These are phyloP conservation scores for Pimephales promelas DNA, from an alignment of 2,113 vertebrate species.

Conservation along the genomic window DNA sequence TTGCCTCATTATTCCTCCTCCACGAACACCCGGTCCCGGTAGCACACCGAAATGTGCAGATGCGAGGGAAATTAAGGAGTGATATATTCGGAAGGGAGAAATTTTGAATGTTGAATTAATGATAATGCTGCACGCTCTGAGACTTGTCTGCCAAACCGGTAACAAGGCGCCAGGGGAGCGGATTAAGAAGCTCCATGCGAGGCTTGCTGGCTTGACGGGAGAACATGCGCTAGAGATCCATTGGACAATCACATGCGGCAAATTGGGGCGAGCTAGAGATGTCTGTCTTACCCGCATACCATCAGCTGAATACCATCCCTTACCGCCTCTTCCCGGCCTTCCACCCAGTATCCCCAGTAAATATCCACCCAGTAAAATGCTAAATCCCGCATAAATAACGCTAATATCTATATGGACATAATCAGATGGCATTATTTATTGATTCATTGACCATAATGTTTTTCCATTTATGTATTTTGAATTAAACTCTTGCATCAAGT, in stretches of 20 bases:
- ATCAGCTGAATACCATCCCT: slow-evolving; percentile 43
- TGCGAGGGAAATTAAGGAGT: slow-evolving; percentile 86
- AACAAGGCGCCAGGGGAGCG: slow-evolving; percentile 97
- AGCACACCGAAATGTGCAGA: slow-evolving; percentile 78
- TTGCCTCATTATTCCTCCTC: slow-evolving; percentile 80
- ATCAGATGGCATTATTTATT: slow-evolving; percentile 11
- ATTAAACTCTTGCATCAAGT: neutral
- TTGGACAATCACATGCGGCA: slow-evolving; percentile 77
- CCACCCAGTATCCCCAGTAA: no score
- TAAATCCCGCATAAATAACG: neutral
- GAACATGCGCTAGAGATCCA: slow-evolving; percentile 61
- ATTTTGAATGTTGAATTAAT: slow-evolving; percentile 91
- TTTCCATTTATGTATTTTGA: slow-evolving; percentile 16
- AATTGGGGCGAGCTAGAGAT: slow-evolving; percentile 72
- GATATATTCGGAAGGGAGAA: slow-evolving; percentile 84
- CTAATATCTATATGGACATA: slow-evolving; percentile 6
- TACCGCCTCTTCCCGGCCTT: slow-evolving; percentile 37
- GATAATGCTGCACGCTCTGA: slow-evolving; percentile 74
- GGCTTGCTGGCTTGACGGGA: slow-evolving; percentile 50
- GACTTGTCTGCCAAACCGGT: slow-evolving; percentile 82
- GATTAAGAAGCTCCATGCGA: slow-evolving; percentile 76
- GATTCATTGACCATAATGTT: slow-evolving; percentile 9
- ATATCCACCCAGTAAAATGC: neutral
- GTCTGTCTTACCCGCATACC: slow-evolving; percentile 63
- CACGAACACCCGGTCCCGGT: slow-evolving; percentile 67